Evolutionary conservation across 2,113 vertebrate species (phyloP).

Genomic region (Austrofundulus limnaeus): DNA sequence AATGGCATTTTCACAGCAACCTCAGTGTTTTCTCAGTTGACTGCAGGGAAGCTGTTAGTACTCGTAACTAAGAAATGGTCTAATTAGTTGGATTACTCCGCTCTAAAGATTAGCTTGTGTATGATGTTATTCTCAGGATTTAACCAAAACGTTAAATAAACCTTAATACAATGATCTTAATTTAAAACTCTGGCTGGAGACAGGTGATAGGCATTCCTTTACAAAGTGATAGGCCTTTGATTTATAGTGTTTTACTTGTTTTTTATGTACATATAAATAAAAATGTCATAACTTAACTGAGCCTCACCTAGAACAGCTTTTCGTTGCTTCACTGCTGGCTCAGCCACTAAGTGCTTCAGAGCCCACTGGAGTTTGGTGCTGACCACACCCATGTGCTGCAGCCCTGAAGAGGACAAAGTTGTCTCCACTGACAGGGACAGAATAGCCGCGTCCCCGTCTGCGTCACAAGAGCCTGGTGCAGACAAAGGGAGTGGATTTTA

Average conservation of each 20-base stretch:
- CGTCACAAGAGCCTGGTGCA: conserved; percentile 43
- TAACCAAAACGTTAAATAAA: too few relatives aligned
- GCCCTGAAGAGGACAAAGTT: conserved; percentile 59
- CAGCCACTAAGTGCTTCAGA: conserved; percentile 86
- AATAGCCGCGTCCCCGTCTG: conserved; percentile 83
- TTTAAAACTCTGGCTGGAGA: too few relatives aligned
- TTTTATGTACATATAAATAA: not conserved
- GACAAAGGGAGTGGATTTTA: conserved; percentile 30
- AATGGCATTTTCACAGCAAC: too few relatives aligned
- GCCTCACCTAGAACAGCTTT: conserved; percentile 88
- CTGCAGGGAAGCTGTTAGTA: too few relatives aligned
- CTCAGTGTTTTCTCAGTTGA: too few relatives aligned
- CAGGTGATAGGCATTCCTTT: too few relatives aligned
- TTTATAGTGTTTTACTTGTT: not conserved
- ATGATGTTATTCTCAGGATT: too few relatives aligned
- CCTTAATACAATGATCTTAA: too few relatives aligned
- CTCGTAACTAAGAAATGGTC: too few relatives aligned
- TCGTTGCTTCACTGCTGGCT: conserved; percentile 85
- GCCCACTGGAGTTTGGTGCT: conserved; percentile 85
- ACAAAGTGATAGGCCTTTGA: too few relatives aligned
- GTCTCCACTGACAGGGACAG: conserved; percentile 83
- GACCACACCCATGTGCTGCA: conserved; percentile 81
- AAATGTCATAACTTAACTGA: not conserved
- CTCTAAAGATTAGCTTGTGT: too few relatives aligned
- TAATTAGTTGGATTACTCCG: too few relatives aligned